A percentile compares a stretch with the other conserved stretches of the same genome.
Conservation (phyloP, 1,140 invertebrate genomes). For the Telenomus remus region DNA sequence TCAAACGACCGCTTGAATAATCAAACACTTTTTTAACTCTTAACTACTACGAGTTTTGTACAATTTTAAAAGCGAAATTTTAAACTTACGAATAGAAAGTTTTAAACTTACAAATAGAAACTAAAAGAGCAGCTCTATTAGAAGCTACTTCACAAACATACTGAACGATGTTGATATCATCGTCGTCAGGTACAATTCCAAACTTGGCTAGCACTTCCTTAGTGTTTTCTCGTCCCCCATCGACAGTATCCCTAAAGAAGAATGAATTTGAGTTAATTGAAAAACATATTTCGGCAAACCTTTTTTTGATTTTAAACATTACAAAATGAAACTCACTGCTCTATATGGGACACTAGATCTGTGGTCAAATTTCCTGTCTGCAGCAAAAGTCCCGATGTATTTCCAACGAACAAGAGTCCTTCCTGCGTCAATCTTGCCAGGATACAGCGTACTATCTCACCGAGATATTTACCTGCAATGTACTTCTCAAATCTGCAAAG, state of each 20-base stretch:
- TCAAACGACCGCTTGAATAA: slow-evolving; percentile 12
- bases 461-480: slow-evolving; percentile 81
- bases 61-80: background rate
- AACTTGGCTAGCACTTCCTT: slow-evolving; percentile 73
- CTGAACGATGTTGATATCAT: slow-evolving; percentile 84
- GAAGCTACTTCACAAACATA: slow-evolving; percentile 86
- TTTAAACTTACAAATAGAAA: slow-evolving; percentile 82
- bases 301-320: too few relatives aligned
- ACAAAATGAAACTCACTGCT: slow-evolving; percentile 78
- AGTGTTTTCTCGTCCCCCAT: slow-evolving; percentile 68
- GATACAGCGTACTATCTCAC: slow-evolving; percentile 79
- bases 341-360: slow-evolving; percentile 83
- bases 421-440: slow-evolving; percentile 76
- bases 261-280: too few relatives aligned
- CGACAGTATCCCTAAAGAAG: slow-evolving; percentile 71
- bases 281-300: too few relatives aligned
- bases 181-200: slow-evolving; percentile 73
- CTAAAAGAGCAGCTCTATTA: slow-evolving; percentile 86
- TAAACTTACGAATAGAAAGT: slow-evolving; percentile 82
- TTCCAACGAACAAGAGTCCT: slow-evolving; percentile 77
- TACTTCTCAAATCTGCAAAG: slow-evolving; percentile 81
- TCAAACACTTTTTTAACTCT: too few relatives aligned
- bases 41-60: too few relatives aligned
- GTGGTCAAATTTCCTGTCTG: slow-evolving; percentile 79
- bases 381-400: slow-evolving; percentile 68